Evolutionary conservation across 2,797 vertebrate species (phyloP).

Genomic region (Cuculus canorus): DNA sequence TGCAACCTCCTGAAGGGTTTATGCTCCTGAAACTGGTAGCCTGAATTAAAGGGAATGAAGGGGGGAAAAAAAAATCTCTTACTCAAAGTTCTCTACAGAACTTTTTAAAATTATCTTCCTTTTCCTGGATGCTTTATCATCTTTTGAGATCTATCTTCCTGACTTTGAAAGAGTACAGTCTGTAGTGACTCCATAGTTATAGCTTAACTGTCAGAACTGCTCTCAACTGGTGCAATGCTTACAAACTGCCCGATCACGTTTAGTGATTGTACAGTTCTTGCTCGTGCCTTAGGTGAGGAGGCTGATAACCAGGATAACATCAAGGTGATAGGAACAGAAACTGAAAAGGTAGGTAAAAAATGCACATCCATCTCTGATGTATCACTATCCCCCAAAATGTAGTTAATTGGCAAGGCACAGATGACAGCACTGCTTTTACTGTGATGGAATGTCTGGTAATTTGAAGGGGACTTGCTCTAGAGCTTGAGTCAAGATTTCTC

Average conservation of each 20-base stretch:
- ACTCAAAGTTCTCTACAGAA: not conserved
- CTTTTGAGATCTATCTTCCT: not conserved
- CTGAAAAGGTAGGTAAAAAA: not conserved
- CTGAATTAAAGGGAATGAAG: not conserved
- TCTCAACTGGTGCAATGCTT: not conserved
- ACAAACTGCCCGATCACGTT: not conserved
- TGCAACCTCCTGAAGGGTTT: not conserved
- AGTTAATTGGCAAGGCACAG: not conserved
- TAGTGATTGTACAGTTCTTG: not conserved
- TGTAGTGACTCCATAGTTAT: constrained; percentile 52
- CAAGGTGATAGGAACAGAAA: not conserved
- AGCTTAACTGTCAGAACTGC: constrained; percentile 37
- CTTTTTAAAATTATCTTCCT: not conserved
- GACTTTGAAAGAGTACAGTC: not conserved
- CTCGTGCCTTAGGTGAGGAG: not conserved
- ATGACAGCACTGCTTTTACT: not conserved
- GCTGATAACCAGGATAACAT: not conserved
- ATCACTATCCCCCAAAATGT: not conserved
- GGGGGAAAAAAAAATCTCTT: not conserved
- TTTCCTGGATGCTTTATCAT: constrained; percentile 30
- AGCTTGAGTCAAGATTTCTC: not conserved
- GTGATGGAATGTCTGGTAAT: too few species aligned
- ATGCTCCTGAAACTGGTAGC: not conserved
- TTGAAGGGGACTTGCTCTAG: not conserved
- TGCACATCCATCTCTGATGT: not conserved